Percentiles rank a stretch among this genome's conserved stretches.
phyloP scores from a whole-genome alignment of 2,888 invertebrate genomes.

The Leptodirus hochenwartii region DNA sequence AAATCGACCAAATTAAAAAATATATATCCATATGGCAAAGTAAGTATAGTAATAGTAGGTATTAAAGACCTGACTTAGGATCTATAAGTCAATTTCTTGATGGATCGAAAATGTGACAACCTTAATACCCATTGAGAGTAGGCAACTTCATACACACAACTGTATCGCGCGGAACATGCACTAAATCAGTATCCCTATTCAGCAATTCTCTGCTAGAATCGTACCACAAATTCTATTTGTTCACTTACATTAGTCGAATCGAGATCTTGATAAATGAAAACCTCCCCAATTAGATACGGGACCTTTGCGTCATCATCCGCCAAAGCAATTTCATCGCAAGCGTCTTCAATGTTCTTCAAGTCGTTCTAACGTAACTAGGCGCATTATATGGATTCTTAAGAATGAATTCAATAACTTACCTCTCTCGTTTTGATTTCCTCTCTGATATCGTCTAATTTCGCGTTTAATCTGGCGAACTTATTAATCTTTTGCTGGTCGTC shows the following conservation, averaged over 20 bases:
- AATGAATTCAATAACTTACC: slow-evolving; percentile 23
- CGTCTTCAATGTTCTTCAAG: slow-evolving; percentile 83
- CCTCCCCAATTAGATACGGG: slow-evolving; percentile 77
- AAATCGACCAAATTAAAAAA: slow-evolving; percentile 1
- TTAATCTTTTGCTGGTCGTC: slow-evolving; percentile 98
- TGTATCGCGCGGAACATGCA: no score
- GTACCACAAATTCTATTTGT: slow-evolving; percentile 1
- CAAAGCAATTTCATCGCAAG: slow-evolving; percentile 68
- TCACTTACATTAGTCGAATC: slow-evolving; percentile 52
- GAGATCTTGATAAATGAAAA: slow-evolving; percentile 63
- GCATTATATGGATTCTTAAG: neutral
- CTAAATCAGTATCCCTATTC: no score
- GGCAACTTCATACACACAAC: no score
- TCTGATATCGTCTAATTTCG: slow-evolving; percentile 76
- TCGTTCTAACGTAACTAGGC: slow-evolving; percentile 43
- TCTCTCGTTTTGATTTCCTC: slow-evolving; percentile 72
- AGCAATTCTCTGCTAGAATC: neutral
- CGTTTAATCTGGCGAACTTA: slow-evolving; percentile 85
- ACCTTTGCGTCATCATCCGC: slow-evolving; percentile 60
- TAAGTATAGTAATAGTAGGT: no score
- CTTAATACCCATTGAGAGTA: no score
- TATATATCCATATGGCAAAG: no score
- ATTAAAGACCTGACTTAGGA: no score
- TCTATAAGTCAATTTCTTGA: no score
- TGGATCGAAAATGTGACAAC: no score